Base-by-base conservation (phyloP, 2,888 invertebrate species). In the Nowickia ferox region DNA sequence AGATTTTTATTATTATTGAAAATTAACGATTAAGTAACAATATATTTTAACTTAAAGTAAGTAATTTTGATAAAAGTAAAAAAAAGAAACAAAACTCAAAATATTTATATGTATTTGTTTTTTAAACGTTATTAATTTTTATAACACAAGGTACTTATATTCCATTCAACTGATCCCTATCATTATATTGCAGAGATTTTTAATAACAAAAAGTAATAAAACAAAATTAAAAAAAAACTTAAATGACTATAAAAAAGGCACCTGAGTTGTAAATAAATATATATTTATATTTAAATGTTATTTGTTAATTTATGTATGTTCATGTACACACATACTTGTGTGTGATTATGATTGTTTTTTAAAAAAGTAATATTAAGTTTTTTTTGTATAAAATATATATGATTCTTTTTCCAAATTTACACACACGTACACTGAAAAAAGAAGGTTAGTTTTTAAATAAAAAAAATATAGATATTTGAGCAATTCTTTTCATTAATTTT, bases 231-330 rank as follows among this genome's bases (percentile, higher is more conserved):
- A 89, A 90, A 90, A 91, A 90, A 91, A 89, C 89, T 91, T 91
- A 91, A 89, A 87, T 90, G 91, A 91, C 91, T 91, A 91, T 87
- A 87, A 90, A 90, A 88, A 91, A 91, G 91, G 91, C 91, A 91
- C 91, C 91, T 91, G 91, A 91, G 91, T 91, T 91, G 89, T 80
- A 79, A 76, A 86, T 79, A 76, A 79, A 79, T 76, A 63, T 61
- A 17, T 55, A 83, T 87, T 19, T 66, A 30, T 51, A 46, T 72
- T 82, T 48, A 13, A 57, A 48, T 40, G 38, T 74, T 48, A 38
- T 68, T 53, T n/a, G 19, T 74, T 63, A 15, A 61, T 17, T 17
- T 19, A 19, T 38, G 13, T 30, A 66, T 83, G n/a, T n/a, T n/a
- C n/a, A 40, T n/a, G 10, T 13, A 22, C 19, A 68, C 10, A 53